Evolutionary conservation across 2,888 invertebrate genomes (phyloP), one percentile per base, ranked within the genome.

Genomic region (Melanostoma scalare): DNA sequence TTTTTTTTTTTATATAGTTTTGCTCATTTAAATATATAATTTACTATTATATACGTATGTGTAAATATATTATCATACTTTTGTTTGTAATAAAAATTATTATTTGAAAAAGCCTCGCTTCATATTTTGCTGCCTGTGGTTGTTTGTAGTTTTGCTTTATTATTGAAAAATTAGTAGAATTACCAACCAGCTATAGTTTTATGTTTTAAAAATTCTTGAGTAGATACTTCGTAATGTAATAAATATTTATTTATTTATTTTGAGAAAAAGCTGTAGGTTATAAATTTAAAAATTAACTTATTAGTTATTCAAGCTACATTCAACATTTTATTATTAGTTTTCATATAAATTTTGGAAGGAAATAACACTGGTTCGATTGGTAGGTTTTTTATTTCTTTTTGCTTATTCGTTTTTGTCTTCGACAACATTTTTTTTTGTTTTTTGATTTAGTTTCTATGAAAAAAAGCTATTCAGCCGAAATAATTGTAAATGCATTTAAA

Each of bases 1-100:
- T 20, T 63, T 9, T 33, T 73, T 71, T 56, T 33, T 53, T 74
- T 63, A 73, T 82, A 73, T 84, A 78, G 69, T 78, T 77, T 78
- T 84, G 69, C 69, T 84, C 78, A 69, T 78, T 63, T 84, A 74
- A 71, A 74, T 84, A 84, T 74, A 84, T 84, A 84, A 79, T 79
- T 84, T 79, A 77, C 77, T 77, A 78, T 74, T 46, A 84, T 78
- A 77, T 78, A 77, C 53, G 84, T 78, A 77, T 48, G 84, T 84
- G 84, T 84, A 84, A 84, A 84, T 84, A 84, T 79, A 79, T 82
- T 82, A 82, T 48, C 35, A 75, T 4, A n/a, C 33, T 42, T 60
- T 69, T 67, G 58, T 72, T 55, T 67, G 81, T 74, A 78, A 65
- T 78, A 84, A 84, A 82, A 84, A 79, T 79, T 52, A 71, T 60